Evolutionary conservation across 2,113 vertebrate genomes (phyloP), one percentile per base, ranked within the genome.

Genomic region (Planiliza haematocheilus): DNA sequence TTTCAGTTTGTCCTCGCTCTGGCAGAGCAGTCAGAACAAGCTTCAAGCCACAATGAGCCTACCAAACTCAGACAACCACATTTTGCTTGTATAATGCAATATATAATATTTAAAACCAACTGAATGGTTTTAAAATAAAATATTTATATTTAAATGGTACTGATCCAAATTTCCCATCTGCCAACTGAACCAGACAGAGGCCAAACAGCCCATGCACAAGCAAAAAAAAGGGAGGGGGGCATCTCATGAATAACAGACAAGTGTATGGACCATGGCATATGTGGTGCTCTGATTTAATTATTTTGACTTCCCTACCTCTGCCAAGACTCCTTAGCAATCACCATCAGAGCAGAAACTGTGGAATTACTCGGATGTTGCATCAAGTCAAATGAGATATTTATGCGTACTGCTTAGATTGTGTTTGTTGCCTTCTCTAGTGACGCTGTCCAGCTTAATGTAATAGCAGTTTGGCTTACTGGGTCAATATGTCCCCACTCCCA

Each of bases 361-460:
- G 50, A 86, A 49, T 50, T 70, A 58, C 75, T 58, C 14, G 37
- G 48, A 76, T 62, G 67, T 45, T 77, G 69, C 55, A 63, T 72
- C 76, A 55, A 69, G 50, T 85, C 51, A 71, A 66, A 84, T 77
- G 16, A 79, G 51, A 74, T 77, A 85, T 84, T 88, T 65, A 79
- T 77, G 74, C 69, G 64, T 66, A 42, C 48, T 60, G 67, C 69
- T 70, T 16, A 13, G 48, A 52, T 62, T 71, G 57, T 67, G 53
- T 62, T 82, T 67, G 56, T 20, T 82, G 51, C 70, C 36, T 52
- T 79, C 48, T 63, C 73, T 50, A 21, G 73, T 63, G 73, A 61
- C 2, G 37, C 57, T 37, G 53, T 70, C 62, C 63, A 48, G 24
- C 37, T 77, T 61, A 70, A 74, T 59, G 46, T 42, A 66, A 73